Base-by-base conservation (phyloP, 2,113 vertebrate species). In the Gila orcuttii region DNA sequence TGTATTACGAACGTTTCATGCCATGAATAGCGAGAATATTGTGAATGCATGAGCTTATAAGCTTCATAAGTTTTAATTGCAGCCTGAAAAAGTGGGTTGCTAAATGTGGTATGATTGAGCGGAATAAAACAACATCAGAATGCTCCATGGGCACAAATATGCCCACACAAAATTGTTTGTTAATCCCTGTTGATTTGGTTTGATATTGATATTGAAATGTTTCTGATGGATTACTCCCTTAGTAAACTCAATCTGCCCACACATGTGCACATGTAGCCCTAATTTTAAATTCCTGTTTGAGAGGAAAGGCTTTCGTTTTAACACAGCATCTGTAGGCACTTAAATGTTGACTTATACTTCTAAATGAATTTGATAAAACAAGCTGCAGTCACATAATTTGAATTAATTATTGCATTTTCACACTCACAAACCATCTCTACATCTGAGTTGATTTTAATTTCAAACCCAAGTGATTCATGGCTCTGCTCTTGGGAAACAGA, bases 331-430 rank as follows among this genome's bases (percentile, higher is more conserved):
- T 52, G 42, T 69, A 52, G 45, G 28, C 62, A 69, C 42, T 82
- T 69, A 64, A 64, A 64, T 45, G 59, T 64, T 64, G 36, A 42
- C 60, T 66, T 80, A 42, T 19, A 7, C 39, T 82, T 82, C 33
- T 4, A 82, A 52, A 69, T 55, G 45, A 55, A 50, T n/a, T 45
- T 17, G 25, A 66, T 66, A 15, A 85, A 42, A 78, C 25, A 31
- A 79, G 62, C 74, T 21, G 45, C 60, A 82, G 62, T 71, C 28
- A 11, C 55, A 84, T 84, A 36, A 64, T 84, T 84, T 28, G 52
- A 87, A 88, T 86, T 25, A 87, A 83, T 91, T 76, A 23, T 73
- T 83, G 77, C 52, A 59, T 69, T 66, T 91, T 86, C 79, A 83
- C 78, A 52, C 89, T 77, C 45, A 69, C 79, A 77, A 85, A 77